phyloP scores from a whole-genome alignment of 2,113 vertebrate species.

The Prinia subflava region DNA sequence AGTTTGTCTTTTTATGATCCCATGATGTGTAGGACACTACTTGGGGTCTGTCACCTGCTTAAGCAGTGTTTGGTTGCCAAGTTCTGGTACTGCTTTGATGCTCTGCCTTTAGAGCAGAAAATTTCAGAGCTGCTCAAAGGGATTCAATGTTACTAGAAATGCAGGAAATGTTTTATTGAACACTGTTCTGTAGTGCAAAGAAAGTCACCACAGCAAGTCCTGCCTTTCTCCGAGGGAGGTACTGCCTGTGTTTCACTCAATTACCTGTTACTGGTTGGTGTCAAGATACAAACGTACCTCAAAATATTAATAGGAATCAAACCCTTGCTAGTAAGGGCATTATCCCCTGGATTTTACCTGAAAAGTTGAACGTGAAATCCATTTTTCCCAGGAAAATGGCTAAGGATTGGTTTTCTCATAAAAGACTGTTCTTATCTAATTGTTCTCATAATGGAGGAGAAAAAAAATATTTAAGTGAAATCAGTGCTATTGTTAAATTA shows the following conservation, averaged over 20 bases:
- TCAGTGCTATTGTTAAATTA: neutral
- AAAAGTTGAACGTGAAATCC: neutral
- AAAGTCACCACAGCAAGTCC: neutral
- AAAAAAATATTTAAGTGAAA: neutral
- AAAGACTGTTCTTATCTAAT: neutral
- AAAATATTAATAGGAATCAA: neutral
- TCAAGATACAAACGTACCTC: neutral
- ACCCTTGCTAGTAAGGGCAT: neutral
- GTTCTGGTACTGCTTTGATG: neutral
- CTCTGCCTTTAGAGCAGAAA: neutral
- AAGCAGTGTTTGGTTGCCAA: neutral
- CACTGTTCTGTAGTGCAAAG: neutral
- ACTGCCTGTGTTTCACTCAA: neutral
- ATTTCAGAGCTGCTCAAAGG: neutral
- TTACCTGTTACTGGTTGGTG: neutral
- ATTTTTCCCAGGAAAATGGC: neutral
- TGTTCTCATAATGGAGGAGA: neutral
- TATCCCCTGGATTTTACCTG: neutral
- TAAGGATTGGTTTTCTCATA: neutral
- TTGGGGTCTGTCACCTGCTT: neutral
- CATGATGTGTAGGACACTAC: accelerated
- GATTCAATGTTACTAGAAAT: neutral
- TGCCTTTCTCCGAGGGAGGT: neutral
- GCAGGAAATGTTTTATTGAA: neutral
- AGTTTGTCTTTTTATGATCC: neutral